Evolutionary conservation across 2,888 invertebrate species (phyloP), one percentile per base, ranked within the genome.

Genomic region (Caenorhabditis panamensis): DNA sequence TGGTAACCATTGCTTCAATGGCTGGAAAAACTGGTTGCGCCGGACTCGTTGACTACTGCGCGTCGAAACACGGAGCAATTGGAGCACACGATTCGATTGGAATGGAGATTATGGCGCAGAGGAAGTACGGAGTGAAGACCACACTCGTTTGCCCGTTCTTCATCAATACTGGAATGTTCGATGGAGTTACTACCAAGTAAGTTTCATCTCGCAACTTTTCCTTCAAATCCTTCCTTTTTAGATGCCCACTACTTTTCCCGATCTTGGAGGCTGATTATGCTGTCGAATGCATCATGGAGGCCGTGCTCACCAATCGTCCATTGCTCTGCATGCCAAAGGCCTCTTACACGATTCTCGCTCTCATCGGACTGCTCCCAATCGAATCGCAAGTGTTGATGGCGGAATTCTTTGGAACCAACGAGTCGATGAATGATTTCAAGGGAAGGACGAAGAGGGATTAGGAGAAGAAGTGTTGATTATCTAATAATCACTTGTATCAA

Each of bases 91-190:
- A 97, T 91, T 95, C 96, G 84, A 93, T 97, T 0, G 93, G 94
- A 83, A 94, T 94, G 5, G 83, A 80, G 66, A 73, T 87, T 36
- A 54, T 78, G 22, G 49, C 66, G 1, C 82, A 83, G 53, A 82
- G 77, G 18, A 84, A 86, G 54, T 69, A 68, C 53, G 94, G 94
- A 37, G 94, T 97, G 22, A 93, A 95, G 86, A 95, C 96, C 0
- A 96, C 96, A 0, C 94, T 95, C 49, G 94, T 98, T 85, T 97
- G 96, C 91, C 97, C 98, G 0, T 97, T 95, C 93, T 97, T 95
- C 92, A 96, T 97, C 86, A 95, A 96, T 91, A 98, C 97, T 1
- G 97, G 97, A 89, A 97, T 98, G 96, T 98, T 98, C 91, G 95
- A 95, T 79, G 95, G 96, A 86, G 95, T 96, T 22, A 93, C 94